A percentile compares a stretch with the other conserved stretches of the same genome.
Evolutionary conservation across 2,888 invertebrate genomes (phyloP).

Genomic region (Melinaea menophilus): DNA sequence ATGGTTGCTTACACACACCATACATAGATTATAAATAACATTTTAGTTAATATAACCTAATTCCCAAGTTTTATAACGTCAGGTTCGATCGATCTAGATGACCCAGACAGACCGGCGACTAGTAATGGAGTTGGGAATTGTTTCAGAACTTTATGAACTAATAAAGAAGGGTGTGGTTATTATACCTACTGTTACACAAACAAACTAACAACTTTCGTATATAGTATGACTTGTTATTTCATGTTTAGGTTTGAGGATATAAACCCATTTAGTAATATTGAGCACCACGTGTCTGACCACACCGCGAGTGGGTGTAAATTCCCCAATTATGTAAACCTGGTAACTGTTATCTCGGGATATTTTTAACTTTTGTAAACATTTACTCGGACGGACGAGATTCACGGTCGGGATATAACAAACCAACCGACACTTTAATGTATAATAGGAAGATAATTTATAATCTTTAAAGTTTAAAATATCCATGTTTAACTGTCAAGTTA

Average conservation of each 20-base stretch:
- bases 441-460: no score
- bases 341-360: conserved; percentile 44
- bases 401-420: not conserved
- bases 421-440: no score
- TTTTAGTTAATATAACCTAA: no score
- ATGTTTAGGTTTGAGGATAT: no score
- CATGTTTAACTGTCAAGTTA: no score
- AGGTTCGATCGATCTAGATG: conserved; percentile 2
- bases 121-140: conserved; percentile 7
- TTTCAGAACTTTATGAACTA: conserved; percentile 9
- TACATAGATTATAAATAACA: no score
- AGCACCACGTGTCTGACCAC: not conserved
- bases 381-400: conserved; percentile 19
- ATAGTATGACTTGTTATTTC: no score
- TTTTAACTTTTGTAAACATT: conserved; percentile 44
- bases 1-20: no score
- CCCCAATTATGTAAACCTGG: conserved; percentile 10
- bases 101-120: conserved; percentile 17
- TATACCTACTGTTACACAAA: no score
- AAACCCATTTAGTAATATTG: no score
- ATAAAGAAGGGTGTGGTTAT: not conserved
- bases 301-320: not conserved
- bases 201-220: not conserved
- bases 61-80: not conserved
- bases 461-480: no score